Evolutionary conservation across 2,797 vertebrate species (phyloP).

Genomic region (Crocidura indochinensis): DNA sequence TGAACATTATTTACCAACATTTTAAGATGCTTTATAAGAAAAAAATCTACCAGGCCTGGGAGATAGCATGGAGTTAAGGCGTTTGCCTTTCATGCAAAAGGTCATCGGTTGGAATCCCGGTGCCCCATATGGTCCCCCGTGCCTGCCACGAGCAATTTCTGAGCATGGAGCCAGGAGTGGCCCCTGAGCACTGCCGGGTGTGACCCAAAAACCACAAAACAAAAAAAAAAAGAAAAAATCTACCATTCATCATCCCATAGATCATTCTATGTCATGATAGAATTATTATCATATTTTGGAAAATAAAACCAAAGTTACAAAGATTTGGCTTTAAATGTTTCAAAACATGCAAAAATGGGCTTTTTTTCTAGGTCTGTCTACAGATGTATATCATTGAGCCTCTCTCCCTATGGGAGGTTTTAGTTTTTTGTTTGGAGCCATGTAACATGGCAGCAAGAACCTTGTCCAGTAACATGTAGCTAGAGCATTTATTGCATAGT

Average conservation of each 20-base stretch:
- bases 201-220: too few species aligned
- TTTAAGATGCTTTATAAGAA: background rate
- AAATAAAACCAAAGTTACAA: conserved; percentile 24
- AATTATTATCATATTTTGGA: background rate
- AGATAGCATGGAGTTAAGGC: too few species aligned
- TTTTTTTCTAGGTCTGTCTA: background rate
- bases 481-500: background rate
- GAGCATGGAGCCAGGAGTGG: too few species aligned
- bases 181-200: too few species aligned
- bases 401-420: background rate
- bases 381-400: background rate
- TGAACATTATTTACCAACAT: background rate
- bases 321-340: background rate
- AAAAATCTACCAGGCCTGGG: background rate
- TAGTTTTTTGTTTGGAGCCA: background rate
- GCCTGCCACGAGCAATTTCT: too few species aligned
- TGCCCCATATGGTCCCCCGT: too few species aligned
- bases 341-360: background rate
- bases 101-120: too few species aligned
- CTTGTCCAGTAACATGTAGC: background rate
- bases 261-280: conserved; percentile 3
- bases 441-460: background rate
- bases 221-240: too few species aligned
- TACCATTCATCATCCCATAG: background rate
- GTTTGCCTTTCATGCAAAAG: too few species aligned